Conservation (phyloP, 2,888 invertebrate species). For the Sympetrum striolatum region DNA sequence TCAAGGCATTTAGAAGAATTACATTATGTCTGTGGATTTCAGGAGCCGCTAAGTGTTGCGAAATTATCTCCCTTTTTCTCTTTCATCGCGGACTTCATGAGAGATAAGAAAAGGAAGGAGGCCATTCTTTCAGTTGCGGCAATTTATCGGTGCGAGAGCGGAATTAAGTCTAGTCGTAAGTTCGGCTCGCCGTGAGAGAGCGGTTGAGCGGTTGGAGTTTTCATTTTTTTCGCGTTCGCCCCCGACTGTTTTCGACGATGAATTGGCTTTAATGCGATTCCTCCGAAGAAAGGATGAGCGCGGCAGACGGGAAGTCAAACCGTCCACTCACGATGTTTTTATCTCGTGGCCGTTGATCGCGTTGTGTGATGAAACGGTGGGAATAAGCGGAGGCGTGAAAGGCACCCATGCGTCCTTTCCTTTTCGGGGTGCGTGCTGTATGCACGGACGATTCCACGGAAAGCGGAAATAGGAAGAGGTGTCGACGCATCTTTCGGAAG, state of each 20-base stretch:
- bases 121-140: background rate
- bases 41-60: background rate
- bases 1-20: too few relatives aligned
- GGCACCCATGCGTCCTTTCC: background rate
- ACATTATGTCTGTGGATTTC: background rate
- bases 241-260: background rate
- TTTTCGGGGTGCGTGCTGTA: background rate
- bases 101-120: background rate
- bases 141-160: background rate
- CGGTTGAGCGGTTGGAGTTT: background rate
- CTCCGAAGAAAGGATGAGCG: background rate
- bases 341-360: background rate
- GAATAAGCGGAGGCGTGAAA: background rate
- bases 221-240: background rate
- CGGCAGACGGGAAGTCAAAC: background rate
- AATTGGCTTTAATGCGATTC: background rate
- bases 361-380: background rate
- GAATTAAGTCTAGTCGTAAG: background rate
- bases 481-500: background rate
- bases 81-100: background rate
- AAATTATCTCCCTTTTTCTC: background rate
- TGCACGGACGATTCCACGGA: background rate
- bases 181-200: background rate
- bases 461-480: background rate
- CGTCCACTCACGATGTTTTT: background rate